Conservation (phyloP, 1,140 invertebrate species). For the Thereuonema tuberculata region DNA sequence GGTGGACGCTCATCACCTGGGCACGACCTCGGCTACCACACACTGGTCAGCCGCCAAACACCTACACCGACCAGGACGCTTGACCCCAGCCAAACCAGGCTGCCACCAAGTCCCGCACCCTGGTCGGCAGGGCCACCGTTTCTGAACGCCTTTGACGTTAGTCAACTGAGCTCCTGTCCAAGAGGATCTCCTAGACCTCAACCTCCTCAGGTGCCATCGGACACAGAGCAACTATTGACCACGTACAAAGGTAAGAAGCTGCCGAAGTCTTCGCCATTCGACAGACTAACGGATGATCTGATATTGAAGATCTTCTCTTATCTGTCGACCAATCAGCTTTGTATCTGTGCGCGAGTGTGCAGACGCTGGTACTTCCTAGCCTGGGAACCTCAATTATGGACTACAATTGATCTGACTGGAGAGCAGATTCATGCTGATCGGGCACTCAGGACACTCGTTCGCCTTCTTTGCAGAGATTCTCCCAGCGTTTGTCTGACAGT, state of each 20-base stretch:
- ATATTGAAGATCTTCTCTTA: conserved; percentile 50
- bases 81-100: too few relatives aligned
- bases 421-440: conserved; percentile 50
- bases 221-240: conserved; percentile 18
- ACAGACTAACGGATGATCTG: conserved; percentile 39
- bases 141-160: too few relatives aligned
- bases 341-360: conserved; percentile 63
- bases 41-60: conserved; percentile 44
- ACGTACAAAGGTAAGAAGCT: conserved; percentile 25
- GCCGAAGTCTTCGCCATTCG: conserved; percentile 27
- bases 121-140: conserved; percentile 6
- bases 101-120: too few relatives aligned
- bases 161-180: conserved; percentile 13
- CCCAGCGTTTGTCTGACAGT: conserved; percentile 37
- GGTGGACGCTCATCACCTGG: conserved; percentile 34
- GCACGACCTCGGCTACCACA: conserved; percentile 59
- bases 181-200: conserved; percentile 18
- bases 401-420: conserved; percentile 46
- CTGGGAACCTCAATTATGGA: conserved; percentile 66
- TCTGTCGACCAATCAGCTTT: conserved; percentile 61
- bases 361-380: conserved; percentile 60
- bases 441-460: conserved; percentile 43
- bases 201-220: conserved; percentile 19
- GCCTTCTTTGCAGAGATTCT: conserved; percentile 33
- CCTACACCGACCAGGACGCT: too few relatives aligned